Evolutionary conservation across 2,797 vertebrate genomes (phyloP), one percentile per base, ranked within the genome.

Genomic region (Peromyscus melanophrys): DNA sequence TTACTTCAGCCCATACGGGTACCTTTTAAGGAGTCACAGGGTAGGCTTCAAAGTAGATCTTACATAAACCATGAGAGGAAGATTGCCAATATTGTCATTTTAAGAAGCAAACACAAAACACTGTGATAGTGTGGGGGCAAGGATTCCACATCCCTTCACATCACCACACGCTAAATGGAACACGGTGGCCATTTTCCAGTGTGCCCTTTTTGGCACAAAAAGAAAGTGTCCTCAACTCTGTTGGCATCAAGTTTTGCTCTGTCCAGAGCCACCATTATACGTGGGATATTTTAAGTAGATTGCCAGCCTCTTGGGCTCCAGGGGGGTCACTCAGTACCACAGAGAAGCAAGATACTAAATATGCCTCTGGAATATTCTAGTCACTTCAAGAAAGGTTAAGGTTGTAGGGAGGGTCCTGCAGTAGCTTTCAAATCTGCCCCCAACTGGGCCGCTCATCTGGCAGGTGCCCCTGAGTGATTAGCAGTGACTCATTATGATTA

Each of bases 321-420:
- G 94, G 92, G 92, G 89, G n/a, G 43, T 89, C 92, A 92, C 95
- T 82, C 31, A 21, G 65, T 71, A 77, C 95, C 73, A 67, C 76
- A 67, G 89, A 86, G 65, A 96, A 95, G 80, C 75, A 87, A 96
- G 90, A 76, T 49, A 82, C 75, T 96, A 94, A 98, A 95, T 94
- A 93, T 55, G 84, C n/a, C 94, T 94, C 84, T 89, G 80, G 85
- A 97, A 95, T 92, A 94, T 95, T 96, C 96, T 91, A 83, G 59
- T 94, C 90, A 89, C 46, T 96, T 95, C 46, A 55, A 77, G 86
- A 91, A 98, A 97, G 92, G 92, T 93, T 96, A 96, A 67, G 69
- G 83, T 95, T 87, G 95, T 86, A 96, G 80, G 78, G 49, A 97
- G 84, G 61, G 90, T 95, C 76, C 89, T 94, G 57, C 11, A 73